Evolutionary conservation across 2,113 vertebrate species (phyloP).

Genomic region (Ifrita kowaldi): DNA sequence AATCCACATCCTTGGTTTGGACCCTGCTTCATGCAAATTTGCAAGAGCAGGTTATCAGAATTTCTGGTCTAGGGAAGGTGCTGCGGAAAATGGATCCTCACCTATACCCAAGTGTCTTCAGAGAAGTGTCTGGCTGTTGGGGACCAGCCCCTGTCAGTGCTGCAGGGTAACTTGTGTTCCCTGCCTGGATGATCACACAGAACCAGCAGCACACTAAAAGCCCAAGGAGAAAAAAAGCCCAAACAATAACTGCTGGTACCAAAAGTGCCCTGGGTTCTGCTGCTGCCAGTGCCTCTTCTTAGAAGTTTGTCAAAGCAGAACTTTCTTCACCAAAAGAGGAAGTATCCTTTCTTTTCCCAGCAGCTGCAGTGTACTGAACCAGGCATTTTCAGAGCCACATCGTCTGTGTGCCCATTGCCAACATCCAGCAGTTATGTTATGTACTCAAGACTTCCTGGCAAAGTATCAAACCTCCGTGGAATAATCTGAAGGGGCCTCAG

Average conservation of each 20-base stretch:
- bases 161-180: background rate
- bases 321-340: background rate
- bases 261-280: background rate
- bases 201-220: background rate
- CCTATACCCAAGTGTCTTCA: background rate
- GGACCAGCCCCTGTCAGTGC: background rate
- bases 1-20: background rate
- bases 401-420: background rate
- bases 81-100: background rate
- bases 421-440: conserved; percentile 4
- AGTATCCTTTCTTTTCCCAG: background rate
- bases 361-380: background rate
- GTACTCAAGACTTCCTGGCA: conserved; percentile 4
- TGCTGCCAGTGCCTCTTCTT: background rate
- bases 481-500: conserved; percentile 6
- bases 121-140: background rate
- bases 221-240: background rate
- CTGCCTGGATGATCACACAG: background rate
- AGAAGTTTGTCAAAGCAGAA: background rate
- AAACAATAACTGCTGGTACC: background rate
- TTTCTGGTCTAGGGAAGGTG: background rate
- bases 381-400: background rate
- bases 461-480: conserved; percentile 2
- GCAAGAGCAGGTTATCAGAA: background rate
- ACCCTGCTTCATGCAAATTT: background rate